Evolutionary conservation across 2,888 invertebrate genomes (phyloP).

Genomic region (Leucophenga maculata): DNA sequence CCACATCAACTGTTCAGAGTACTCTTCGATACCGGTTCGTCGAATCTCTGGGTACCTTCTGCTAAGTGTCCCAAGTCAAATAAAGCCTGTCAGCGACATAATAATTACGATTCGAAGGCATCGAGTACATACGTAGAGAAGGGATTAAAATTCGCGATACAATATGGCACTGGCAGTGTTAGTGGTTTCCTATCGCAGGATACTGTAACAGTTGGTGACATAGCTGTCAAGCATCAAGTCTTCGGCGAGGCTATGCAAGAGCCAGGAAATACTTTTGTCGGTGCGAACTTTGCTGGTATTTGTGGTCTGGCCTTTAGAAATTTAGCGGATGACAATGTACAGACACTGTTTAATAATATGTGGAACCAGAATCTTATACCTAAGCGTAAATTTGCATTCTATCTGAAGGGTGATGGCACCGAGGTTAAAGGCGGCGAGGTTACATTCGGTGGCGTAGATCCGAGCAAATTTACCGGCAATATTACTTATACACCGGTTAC

Average conservation of each 20-base stretch:
- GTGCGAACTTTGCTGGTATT: conserved; percentile 97
- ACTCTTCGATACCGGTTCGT: conserved; percentile 39
- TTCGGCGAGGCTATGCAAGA: conserved; percentile 95
- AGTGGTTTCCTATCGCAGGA: conserved; percentile 95
- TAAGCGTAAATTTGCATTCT: conserved; percentile 90
- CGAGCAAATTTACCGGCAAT: conserved; percentile 78
- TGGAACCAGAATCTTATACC: conserved; percentile 81
- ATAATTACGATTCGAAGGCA: background rate
- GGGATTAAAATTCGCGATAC: conserved; percentile 74
- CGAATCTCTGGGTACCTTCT: conserved; percentile 72
- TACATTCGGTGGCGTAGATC: conserved; percentile 92
- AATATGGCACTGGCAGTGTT: conserved; percentile 94
- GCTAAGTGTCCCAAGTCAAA: conserved; percentile 72
- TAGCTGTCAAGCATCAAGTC: conserved; percentile 82
- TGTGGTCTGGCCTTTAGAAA: conserved; percentile 88
- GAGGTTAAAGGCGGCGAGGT: conserved; percentile 85
- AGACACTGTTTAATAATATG: conserved; percentile 93
- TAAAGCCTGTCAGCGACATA: background rate
- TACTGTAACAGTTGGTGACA: conserved; percentile 79
- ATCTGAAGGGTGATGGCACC: conserved; percentile 82
- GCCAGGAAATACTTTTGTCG: conserved; percentile 93
- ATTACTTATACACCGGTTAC: conserved; percentile 82
- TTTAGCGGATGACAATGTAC: conserved; percentile 90
- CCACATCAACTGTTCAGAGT: conserved; percentile 39
- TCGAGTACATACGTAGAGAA: background rate